Conservation (phyloP, 1,140 invertebrate species). For the Bombus polaris region DNA sequence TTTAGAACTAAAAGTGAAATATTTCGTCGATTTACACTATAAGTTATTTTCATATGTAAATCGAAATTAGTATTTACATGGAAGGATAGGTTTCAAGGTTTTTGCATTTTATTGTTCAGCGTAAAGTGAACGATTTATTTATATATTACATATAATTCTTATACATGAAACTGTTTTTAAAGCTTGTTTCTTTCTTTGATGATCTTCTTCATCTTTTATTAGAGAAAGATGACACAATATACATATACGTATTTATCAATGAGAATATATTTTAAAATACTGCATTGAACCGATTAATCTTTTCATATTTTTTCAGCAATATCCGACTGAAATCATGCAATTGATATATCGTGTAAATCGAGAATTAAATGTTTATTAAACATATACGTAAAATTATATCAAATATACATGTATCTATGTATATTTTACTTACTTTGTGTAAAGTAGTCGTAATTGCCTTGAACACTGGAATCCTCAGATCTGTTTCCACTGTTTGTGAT, state of each 20-base stretch:
- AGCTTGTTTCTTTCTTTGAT: not conserved
- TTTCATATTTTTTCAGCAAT: not conserved
- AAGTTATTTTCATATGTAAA: not conserved
- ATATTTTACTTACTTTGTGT: constrained; percentile 82
- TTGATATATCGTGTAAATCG: not conserved
- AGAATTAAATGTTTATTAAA: not conserved
- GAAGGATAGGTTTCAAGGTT: constrained; percentile 8
- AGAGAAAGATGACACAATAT: not conserved
- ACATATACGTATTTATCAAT: too few species aligned
- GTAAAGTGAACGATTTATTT: not conserved
- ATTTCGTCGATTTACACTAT: not conserved
- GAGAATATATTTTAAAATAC: too few species aligned
- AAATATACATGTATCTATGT: not conserved
- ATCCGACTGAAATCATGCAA: not conserved
- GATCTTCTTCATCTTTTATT: not conserved
- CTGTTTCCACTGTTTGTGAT: constrained; percentile 82
- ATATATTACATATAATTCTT: not conserved
- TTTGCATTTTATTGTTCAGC: constrained; percentile 5
- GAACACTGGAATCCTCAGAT: constrained; percentile 81
- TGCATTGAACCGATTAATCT: not conserved
- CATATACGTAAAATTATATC: not conserved
- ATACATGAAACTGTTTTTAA: not conserved
- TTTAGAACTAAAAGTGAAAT: not conserved
- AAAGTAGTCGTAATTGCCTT: constrained; percentile 85
- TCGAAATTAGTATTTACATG: too few species aligned